Conservation (phyloP, 2,797 vertebrate species). For the Clarias pachynema region DNA sequence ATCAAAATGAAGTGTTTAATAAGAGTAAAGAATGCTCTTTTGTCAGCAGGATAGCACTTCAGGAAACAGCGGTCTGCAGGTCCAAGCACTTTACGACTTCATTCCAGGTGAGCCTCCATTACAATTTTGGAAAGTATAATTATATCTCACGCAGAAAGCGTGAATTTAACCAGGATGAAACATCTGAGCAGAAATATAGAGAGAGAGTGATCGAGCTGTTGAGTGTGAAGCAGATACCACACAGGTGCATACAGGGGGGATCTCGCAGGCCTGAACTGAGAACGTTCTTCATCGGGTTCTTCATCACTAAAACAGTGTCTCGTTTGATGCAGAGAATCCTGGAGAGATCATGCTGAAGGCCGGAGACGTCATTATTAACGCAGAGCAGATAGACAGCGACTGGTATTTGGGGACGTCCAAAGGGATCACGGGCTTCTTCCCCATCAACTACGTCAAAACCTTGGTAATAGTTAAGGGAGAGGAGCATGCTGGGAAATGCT, state of each 20-base stretch:
- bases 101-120: conserved; percentile 66
- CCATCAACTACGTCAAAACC: conserved; percentile 83
- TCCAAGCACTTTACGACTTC: conserved; percentile 86
- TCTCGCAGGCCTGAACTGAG: background rate
- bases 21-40: background rate
- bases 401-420: conserved; percentile 90
- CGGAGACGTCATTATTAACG: conserved; percentile 84
- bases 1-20: background rate
- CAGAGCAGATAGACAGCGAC: conserved; percentile 86
- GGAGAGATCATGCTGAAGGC: conserved; percentile 84
- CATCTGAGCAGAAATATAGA: background rate
- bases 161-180: background rate
- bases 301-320: conserved; percentile 2
- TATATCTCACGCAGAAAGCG: background rate
- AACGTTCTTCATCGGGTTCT: background rate
- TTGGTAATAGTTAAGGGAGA: conserved; percentile 63
- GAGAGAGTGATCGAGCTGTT: background rate
- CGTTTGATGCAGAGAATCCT: conserved; percentile 76
- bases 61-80: conserved; percentile 70
- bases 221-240: background rate
- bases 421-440: conserved; percentile 86
- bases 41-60: conserved; percentile 55
- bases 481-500: background rate
- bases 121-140: background rate
- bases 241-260: background rate